Base-by-base conservation (phyloP, 2,888 invertebrate genomes). In the Rutpela maculata region DNA sequence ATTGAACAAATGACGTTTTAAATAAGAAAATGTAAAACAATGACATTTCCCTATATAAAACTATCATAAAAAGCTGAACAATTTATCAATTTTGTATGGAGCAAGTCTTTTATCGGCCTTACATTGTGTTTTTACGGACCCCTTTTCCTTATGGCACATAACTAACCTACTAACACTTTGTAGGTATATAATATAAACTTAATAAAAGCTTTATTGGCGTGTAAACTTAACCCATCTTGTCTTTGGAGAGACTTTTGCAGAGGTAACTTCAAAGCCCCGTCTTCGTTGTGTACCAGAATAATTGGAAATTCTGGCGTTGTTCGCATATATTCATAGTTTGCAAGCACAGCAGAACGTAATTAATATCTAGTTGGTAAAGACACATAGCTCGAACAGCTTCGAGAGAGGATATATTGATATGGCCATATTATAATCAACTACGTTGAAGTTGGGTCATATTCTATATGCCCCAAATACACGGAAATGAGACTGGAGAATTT, bases 201-300 rank as follows among this genome's bases (percentile, higher is more conserved):
- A 78, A 78, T 78, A 78, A 78, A 75, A 72, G 75, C 78, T 71
- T 78, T 71, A 78, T 78, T 78, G 75, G 78, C 55, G 75, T 78
- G 78, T 78, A 78, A 78, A 78, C 75, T 78, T 67, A 67, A 78
- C 70, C 78, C 78, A 67, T 75, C 62, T 78, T 78, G 78, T 78
- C 78, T 72, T 77, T 70, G 73, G 71, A 76, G 62, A 69, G 75
- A 75, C 66, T 72, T 78, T 78, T 78, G 75, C 75, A 31, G 72
- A 78, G 75, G 78, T 63, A 75, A 70, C 78, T 75, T 78, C 78
- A 78, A 78, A 78, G 78, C 67, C 62, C 57, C 69, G 63, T 55
- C 63, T 43, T 31, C 35, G 65, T 38, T 77, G 50, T 70, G 38
- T 71, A 67, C 75, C 75, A 71, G 75, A 75, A 78, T 78, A 78